Evolutionary conservation across 2,888 invertebrate species (phyloP).

Genomic region (Hecatera dysodea): DNA sequence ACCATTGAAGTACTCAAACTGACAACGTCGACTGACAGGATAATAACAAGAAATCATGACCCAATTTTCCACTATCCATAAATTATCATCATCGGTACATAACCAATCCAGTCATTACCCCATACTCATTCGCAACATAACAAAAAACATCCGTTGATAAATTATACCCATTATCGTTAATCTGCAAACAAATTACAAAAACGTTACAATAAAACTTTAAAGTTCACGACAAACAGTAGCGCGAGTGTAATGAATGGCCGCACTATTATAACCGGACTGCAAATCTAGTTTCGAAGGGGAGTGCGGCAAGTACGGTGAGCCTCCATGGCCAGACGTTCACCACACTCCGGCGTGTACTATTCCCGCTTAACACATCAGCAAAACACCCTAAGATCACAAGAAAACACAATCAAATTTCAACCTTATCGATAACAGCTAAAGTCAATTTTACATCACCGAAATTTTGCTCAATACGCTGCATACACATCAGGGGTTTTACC

Average conservation of each 20-base stretch:
- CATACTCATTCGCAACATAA: conserved; percentile 35
- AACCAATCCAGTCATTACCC: conserved; percentile 38
- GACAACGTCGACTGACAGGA: conserved; percentile 7
- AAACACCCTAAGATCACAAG: conserved; percentile 69
- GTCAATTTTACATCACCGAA: conserved; percentile 54
- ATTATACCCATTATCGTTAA: conserved; percentile 73
- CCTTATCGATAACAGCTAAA: conserved; percentile 35
- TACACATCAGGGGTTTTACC: conserved; percentile 61
- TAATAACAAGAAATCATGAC: conserved; percentile 18
- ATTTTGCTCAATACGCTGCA: conserved; percentile 40
- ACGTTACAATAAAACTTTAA: conserved; percentile 77
- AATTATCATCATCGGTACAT: conserved; percentile 26
- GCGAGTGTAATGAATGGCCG: conserved; percentile 86
- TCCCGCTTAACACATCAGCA: conserved; percentile 69
- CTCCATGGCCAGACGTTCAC: conserved; percentile 90
- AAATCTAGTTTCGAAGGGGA: conserved; percentile 89
- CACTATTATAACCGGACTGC: conserved; percentile 89
- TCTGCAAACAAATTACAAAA: conserved; percentile 76
- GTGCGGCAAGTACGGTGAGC: conserved; percentile 90
- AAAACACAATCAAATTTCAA: conserved; percentile 59
- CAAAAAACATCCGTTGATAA: conserved; percentile 65
- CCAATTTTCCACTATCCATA: conserved; percentile 23
- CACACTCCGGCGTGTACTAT: conserved; percentile 88
- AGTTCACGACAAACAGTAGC: conserved; percentile 86
- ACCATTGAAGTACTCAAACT: background rate